Evolutionary conservation across 2,113 vertebrate species (phyloP).

Genomic region (Silurus glanis): DNA sequence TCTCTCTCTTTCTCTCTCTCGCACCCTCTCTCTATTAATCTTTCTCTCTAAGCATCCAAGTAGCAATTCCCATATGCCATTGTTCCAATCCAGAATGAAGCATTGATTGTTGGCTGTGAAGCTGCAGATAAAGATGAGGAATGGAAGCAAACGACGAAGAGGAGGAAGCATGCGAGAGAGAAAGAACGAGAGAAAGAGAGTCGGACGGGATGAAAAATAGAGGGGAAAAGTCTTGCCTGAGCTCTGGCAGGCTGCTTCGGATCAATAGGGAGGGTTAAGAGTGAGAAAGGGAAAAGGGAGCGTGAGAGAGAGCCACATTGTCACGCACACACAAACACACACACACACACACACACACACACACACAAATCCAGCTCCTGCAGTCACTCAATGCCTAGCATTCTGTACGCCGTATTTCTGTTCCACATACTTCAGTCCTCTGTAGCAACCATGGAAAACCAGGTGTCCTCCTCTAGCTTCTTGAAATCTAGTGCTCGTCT

Average conservation of each 20-base stretch:
- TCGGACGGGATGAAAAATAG: constrained; percentile 42
- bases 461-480: not conserved
- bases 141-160: constrained; percentile 50
- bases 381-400: not conserved
- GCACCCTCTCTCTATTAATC: not conserved
- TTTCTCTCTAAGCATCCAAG: constrained; percentile 48
- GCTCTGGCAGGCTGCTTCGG: constrained; percentile 50
- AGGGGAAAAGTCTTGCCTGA: constrained; percentile 39
- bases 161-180: constrained; percentile 13
- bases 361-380: not conserved
- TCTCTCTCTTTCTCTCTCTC: not conserved
- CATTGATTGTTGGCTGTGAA: constrained; percentile 75
- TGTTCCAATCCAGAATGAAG: constrained; percentile 69
- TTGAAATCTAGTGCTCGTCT: constrained; percentile 17
- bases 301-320: constrained; percentile 16
- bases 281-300: constrained; percentile 51
- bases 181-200: constrained; percentile 48
- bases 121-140: constrained; percentile 50
- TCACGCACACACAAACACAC: not conserved
- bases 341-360: not conserved
- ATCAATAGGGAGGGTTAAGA: constrained; percentile 62
- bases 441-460: not conserved
- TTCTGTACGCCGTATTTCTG: constrained; percentile 22
- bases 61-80: constrained; percentile 69
- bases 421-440: not conserved